phyloP scores from a whole-genome alignment of 2,113 vertebrate species.

The Elephantulus edwardii region DNA sequence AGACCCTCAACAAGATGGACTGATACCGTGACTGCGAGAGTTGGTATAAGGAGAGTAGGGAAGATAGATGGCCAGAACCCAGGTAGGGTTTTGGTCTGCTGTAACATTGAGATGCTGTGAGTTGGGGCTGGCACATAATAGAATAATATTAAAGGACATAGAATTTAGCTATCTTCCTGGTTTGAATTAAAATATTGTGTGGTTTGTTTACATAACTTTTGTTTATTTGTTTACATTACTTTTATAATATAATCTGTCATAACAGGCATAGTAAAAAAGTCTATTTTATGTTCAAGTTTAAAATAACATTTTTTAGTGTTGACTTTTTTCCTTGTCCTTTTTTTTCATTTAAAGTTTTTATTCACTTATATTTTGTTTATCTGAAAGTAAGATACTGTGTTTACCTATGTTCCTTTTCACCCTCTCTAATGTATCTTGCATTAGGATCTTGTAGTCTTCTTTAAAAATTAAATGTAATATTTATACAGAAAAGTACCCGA shows the following conservation, averaged over 20 bases:
- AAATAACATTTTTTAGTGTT: background rate
- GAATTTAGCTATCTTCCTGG: no score
- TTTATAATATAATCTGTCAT: background rate
- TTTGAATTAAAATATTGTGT: no score
- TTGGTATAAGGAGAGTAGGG: no score
- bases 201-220: no score
- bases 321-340: background rate
- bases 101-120: no score
- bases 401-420: background rate
- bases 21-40: no score
- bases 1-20: no score
- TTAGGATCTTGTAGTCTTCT: no score
- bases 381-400: background rate
- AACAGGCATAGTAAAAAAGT: background rate
- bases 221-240: background rate
- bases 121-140: no score
- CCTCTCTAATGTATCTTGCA: background rate
- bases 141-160: no score
- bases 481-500: background rate
- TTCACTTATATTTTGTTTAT: background rate
- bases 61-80: no score
- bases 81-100: no score
- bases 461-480: background rate
- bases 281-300: background rate
- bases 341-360: background rate